A percentile compares a stretch with the other conserved stretches of the same genome.
These are phyloP conservation scores for Drosophila greeni DNA, from an alignment of 2,888 invertebrate species.

Conservation along the genomic window DNA sequence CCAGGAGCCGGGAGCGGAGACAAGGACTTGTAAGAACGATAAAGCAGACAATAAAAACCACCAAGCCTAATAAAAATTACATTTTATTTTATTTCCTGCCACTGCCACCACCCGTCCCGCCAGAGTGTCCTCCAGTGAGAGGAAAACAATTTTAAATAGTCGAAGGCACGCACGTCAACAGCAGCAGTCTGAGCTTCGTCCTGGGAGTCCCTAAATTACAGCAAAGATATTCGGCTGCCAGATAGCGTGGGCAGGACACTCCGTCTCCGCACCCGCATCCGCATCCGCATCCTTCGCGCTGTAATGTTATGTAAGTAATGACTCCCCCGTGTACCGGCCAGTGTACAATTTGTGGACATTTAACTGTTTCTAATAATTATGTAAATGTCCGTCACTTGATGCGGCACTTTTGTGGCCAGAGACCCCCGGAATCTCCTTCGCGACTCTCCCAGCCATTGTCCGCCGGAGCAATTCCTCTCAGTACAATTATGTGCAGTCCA, in stretches of 20 bases:
- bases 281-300: slow-evolving; percentile 20
- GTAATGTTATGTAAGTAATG: slow-evolving; percentile 49
- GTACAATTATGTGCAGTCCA: slow-evolving; percentile 56
- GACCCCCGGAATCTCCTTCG: slow-evolving; percentile 1
- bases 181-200: slow-evolving; percentile 31
- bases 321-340: slow-evolving; percentile 60
- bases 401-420: slow-evolving; percentile 48
- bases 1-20: slow-evolving; percentile 29
- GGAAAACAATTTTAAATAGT: slow-evolving; percentile 61
- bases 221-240: slow-evolving; percentile 59
- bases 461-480: slow-evolving; percentile 39
- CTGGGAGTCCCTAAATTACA: slow-evolving; percentile 52
- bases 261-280: slow-evolving; percentile 15
- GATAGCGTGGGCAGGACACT: slow-evolving; percentile 61
- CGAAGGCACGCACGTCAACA: slow-evolving; percentile 63
- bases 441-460: slow-evolving; percentile 29
- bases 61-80: slow-evolving; percentile 73
- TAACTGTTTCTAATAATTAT: slow-evolving; percentile 74
- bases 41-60: slow-evolving; percentile 73
- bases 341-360: slow-evolving; percentile 70
- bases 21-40: slow-evolving; percentile 68
- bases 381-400: slow-evolving; percentile 66
- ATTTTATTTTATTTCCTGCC: slow-evolving; percentile 68
- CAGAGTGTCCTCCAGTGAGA: slow-evolving; percentile 11
- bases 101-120: not conserved